phyloP scores from a whole-genome alignment of 2,888 invertebrate genomes.

The Masnerella sp. region DNA sequence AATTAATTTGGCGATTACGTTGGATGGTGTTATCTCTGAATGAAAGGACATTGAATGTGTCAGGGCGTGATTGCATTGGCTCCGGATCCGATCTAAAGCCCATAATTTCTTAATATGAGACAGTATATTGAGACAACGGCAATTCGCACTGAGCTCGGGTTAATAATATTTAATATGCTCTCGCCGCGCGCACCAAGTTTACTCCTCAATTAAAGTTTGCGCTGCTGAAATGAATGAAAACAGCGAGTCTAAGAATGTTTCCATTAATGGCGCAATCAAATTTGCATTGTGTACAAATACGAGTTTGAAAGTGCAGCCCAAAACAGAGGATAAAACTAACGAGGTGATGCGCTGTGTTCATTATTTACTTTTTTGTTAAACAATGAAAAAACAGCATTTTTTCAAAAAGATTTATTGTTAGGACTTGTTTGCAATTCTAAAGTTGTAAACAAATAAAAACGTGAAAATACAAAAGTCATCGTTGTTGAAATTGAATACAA shows the following conservation, averaged over 20 bases:
- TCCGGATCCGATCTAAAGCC: slow-evolving; percentile 41
- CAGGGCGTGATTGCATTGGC: too few species aligned
- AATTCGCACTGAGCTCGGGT: slow-evolving; percentile 45
- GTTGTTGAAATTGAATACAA: too few species aligned
- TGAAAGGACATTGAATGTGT: too few species aligned
- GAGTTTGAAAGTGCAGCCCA: neutral
- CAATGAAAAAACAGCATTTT: neutral
- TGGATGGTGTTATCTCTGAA: too few species aligned
- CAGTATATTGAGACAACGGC: slow-evolving; percentile 50
- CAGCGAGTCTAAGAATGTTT: slow-evolving; percentile 44
- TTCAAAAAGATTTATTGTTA: too few species aligned
- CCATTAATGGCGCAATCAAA: slow-evolving; percentile 46
- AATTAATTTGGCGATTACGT: too few species aligned
- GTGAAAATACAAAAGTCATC: too few species aligned
- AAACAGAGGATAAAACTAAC: slow-evolving; percentile 14
- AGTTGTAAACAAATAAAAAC: too few species aligned
- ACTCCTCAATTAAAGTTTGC: slow-evolving; percentile 53
- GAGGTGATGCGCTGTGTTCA: slow-evolving; percentile 12
- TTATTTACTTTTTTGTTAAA: neutral
- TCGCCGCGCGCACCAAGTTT: slow-evolving; percentile 36
- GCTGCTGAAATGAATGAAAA: slow-evolving; percentile 44
- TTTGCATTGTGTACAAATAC: slow-evolving; percentile 42
- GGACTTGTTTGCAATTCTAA: too few species aligned
- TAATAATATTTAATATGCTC: slow-evolving; percentile 59
- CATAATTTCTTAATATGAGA: slow-evolving; percentile 48